phyloP scores from a whole-genome alignment of 2,888 invertebrate genomes.

The Heliconius ismenius region DNA sequence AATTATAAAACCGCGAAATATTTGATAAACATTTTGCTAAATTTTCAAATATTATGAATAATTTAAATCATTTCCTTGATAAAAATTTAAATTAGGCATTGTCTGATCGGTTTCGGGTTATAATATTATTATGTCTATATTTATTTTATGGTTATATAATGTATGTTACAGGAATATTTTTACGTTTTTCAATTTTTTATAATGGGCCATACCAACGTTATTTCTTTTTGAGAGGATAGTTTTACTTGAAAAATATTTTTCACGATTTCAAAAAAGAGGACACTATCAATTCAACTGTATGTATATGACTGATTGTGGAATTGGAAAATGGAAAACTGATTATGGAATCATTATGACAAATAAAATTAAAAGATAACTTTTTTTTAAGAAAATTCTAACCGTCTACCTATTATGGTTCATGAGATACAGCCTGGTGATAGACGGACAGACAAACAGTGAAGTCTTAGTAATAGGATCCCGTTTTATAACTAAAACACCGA shows the following conservation, averaged over 20 bases:
- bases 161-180: background rate
- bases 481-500: too few relatives aligned
- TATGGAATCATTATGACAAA: too few relatives aligned
- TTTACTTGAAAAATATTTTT: background rate
- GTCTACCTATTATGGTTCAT: too few relatives aligned
- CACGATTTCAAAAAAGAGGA: background rate
- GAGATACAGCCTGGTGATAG: too few relatives aligned
- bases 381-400: too few relatives aligned
- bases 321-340: too few relatives aligned
- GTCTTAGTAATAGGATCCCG: too few relatives aligned
- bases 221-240: too few relatives aligned
- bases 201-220: background rate
- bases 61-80: conserved; percentile 18
- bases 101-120: background rate
- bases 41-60: conserved; percentile 3
- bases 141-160: background rate
- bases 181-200: background rate
- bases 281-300: background rate
- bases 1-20: conserved; percentile 8
- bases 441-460: too few relatives aligned
- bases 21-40: background rate
- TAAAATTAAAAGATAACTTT: too few relatives aligned
- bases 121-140: background rate
- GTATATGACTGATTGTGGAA: too few relatives aligned
- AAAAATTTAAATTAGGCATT: conserved; percentile 9